These are phyloP conservation scores for Rhinolophus sinicus DNA, from an alignment of 2,113 vertebrate species.

Conservation along the genomic window DNA sequence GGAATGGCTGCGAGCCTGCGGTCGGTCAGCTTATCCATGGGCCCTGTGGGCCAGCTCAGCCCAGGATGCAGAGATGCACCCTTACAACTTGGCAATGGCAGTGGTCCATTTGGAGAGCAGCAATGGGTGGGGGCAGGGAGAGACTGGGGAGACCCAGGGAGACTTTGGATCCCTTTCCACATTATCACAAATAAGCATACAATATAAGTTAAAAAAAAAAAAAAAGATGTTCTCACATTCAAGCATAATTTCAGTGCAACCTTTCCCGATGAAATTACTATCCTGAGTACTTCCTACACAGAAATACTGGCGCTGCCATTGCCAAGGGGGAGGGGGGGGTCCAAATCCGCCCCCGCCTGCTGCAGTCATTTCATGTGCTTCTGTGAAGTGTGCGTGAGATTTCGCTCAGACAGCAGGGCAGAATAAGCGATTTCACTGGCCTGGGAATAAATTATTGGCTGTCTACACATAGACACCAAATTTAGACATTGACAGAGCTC, in stretches of 20 bases:
- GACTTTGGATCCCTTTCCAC: background rate
- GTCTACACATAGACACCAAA: slow-evolving; percentile 39
- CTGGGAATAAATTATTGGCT: slow-evolving; percentile 57
- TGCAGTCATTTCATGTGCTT: background rate
- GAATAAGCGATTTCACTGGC: background rate
- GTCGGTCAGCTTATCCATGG: background rate
- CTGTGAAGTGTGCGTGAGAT: background rate
- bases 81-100: accelerated
- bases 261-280: slow-evolving; percentile 17
- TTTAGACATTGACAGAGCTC: slow-evolving; percentile 49
- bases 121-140: accelerated
- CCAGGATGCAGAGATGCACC: accelerated
- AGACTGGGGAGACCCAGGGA: background rate
- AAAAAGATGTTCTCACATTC: background rate
- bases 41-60: background rate
- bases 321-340: slow-evolving; percentile 33
- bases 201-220: background rate
- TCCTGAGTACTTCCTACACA: slow-evolving; percentile 13
- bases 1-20: background rate
- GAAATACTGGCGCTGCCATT: background rate
- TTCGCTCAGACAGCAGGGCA: slow-evolving; percentile 43
- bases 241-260: background rate
- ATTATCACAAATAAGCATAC: background rate
- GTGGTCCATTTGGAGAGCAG: background rate
- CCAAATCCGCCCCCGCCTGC: background rate